Evolutionary conservation across 1,140 invertebrate species (phyloP).

Genomic region (Nomia melanderi): DNA sequence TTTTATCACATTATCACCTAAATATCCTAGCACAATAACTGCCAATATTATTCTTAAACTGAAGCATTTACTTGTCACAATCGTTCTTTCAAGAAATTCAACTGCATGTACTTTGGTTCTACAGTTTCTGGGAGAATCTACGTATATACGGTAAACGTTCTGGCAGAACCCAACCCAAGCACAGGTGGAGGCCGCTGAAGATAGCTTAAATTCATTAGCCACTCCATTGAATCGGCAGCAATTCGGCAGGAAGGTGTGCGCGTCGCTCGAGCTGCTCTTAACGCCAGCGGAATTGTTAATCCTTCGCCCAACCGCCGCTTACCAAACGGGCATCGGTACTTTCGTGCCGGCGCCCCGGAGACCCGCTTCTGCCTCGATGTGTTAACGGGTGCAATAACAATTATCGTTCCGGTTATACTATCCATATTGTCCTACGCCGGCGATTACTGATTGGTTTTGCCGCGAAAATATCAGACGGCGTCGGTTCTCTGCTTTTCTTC

Average conservation of each 20-base stretch:
- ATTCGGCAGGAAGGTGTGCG: background rate
- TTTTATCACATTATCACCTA: too few species aligned
- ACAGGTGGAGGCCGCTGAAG: conserved; percentile 59
- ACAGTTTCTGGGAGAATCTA: background rate
- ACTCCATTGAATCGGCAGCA: conserved; percentile 60
- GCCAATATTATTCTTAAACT: too few species aligned
- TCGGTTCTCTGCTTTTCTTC: background rate
- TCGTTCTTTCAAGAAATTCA: too few species aligned
- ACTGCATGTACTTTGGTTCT: too few species aligned
- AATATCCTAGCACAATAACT: too few species aligned
- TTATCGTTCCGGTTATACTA: conserved; percentile 58
- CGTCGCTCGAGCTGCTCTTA: conserved; percentile 20
- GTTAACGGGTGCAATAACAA: conserved; percentile 61
- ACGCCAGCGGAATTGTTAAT: conserved; percentile 57
- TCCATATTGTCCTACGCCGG: conserved; percentile 23
- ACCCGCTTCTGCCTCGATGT: conserved; percentile 23
- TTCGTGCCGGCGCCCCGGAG: background rate
- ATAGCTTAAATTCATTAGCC: conserved; percentile 73
- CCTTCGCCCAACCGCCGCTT: background rate
- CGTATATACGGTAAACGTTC: background rate
- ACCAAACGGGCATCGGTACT: conserved; percentile 20
- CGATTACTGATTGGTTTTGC: conserved; percentile 26
- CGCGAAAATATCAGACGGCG: conserved; percentile 21
- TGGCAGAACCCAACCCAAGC: conserved; percentile 12
- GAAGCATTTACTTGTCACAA: too few species aligned